Conservation (phyloP, 2,888 invertebrate species). For the Harpalus rubripes region DNA sequence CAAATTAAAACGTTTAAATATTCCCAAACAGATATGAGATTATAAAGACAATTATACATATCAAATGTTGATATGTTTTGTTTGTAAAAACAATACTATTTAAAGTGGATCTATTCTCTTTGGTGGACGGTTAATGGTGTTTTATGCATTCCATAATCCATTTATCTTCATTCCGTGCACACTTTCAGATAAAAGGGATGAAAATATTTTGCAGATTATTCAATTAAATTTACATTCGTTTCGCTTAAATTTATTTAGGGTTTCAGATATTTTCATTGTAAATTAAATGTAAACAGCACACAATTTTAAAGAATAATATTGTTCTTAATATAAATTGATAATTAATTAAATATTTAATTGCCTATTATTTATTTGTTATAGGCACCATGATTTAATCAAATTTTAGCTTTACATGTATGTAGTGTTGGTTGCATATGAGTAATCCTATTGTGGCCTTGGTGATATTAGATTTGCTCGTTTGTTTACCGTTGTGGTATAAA, state of each 20-base stretch:
- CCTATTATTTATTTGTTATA: too few relatives aligned
- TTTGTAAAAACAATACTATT: constrained; percentile 25
- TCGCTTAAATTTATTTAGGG: neutral
- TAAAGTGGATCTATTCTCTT: constrained; percentile 4
- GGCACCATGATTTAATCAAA: too few relatives aligned
- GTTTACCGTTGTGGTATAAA: too few relatives aligned
- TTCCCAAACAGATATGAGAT: constrained; percentile 5
- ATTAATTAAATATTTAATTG: neutral
- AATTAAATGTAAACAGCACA: neutral
- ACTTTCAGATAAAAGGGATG: constrained; percentile 12
- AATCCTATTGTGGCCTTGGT: too few relatives aligned
- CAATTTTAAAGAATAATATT: neutral
- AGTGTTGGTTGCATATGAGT: too few relatives aligned
- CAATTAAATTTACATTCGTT: neutral
- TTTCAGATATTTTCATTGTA: neutral
- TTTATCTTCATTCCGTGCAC: constrained; percentile 33
- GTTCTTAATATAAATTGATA: constrained; percentile 19
- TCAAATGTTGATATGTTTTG: neutral
- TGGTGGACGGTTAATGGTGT: constrained; percentile 18
- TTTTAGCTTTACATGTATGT: too few relatives aligned
- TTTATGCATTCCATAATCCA: constrained; percentile 41
- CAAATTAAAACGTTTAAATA: constrained; percentile 23
- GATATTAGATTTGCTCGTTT: too few relatives aligned
- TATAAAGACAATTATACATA: constrained; percentile 21
- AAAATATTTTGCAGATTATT: constrained; percentile 41